Evolutionary conservation across 2,797 vertebrate species (phyloP), one percentile per base, ranked within the genome.

Genomic region (Arctocebus calabarensis): DNA sequence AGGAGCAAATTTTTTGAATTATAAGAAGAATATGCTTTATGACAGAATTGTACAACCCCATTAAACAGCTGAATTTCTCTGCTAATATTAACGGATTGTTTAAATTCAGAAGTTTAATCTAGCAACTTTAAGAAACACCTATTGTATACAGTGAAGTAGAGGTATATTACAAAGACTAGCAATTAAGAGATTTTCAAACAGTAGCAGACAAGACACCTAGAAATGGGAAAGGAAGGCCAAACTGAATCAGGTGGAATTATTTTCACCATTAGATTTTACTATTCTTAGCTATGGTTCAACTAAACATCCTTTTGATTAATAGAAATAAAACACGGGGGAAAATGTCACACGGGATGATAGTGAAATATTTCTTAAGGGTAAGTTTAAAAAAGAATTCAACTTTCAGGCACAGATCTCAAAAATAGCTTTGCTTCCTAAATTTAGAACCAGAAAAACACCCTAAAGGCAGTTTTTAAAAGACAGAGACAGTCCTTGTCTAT

Each of bases 261-360:
- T 92, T 81, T 89, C 81, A 90, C 37, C 74, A 88, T 32, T 59
- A 94, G 43, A 70, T 85, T 88, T 90, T 82, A 90, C 82, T 92
- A 95, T 79, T 94, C 62, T 96, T 90, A 93, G 61, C 12, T 0
- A 90, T 66, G 59, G 48, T 78, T 96, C 77, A 84, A 88, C 73
- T 91, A 90, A 96, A 96, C 52, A 94, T 43, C 94, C 88, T 89
- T 90, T 92, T 94, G 78, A 93, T 94, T 96, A 96, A 93, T 71
- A 43, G 61, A 96, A 95, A 88, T 27, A n/a, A 95, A 95, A 97
- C 83, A 88, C 0, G 0, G 74, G 84, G 79, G 45, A 4, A 79
- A 78, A 88, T 61, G 45, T 84, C 84, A 96, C 88, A 78, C 0
- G 45, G 78, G 78, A 91, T 90, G 34, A 88, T 74, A 94, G 57